These are phyloP conservation scores for Odontamblyopus lacepedii DNA, from an alignment of 2,797 vertebrate species.

Conservation along the genomic window DNA sequence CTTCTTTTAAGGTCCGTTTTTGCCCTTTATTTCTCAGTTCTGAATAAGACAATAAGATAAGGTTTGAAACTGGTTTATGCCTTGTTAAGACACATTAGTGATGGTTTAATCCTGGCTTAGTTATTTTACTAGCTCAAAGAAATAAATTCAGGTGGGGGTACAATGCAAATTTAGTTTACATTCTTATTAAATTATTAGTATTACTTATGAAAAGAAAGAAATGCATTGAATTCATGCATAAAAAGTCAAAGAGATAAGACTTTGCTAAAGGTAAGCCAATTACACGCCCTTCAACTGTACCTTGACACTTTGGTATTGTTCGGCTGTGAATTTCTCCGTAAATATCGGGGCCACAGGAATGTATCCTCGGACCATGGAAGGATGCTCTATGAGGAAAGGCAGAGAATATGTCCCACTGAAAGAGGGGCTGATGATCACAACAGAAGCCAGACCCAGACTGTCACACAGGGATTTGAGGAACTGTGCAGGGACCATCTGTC, in stretches of 20 bases:
- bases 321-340: constrained; percentile 85
- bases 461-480: constrained; percentile 87
- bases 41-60: too few species aligned
- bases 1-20: too few species aligned
- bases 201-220: too few species aligned
- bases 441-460: constrained; percentile 77
- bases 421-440: constrained; percentile 91
- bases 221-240: constrained; percentile 33
- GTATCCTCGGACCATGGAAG: constrained; percentile 82
- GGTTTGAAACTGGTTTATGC: too few species aligned
- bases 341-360: constrained; percentile 95
- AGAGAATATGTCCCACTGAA: constrained; percentile 97
- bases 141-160: too few species aligned
- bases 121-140: too few species aligned
- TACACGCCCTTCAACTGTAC: constrained; percentile 59
- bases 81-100: too few species aligned
- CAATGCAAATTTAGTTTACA: too few species aligned
- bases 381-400: constrained; percentile 86
- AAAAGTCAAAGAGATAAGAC: constrained; percentile 15
- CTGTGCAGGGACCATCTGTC: constrained; percentile 79
- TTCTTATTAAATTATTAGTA: too few species aligned
- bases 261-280: background rate
- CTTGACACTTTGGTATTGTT: constrained; percentile 84
- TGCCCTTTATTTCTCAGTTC: too few species aligned
- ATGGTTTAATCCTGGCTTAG: too few species aligned